Conservation (phyloP, 1,140 invertebrate species). For the Scaptomyza pallida region DNA sequence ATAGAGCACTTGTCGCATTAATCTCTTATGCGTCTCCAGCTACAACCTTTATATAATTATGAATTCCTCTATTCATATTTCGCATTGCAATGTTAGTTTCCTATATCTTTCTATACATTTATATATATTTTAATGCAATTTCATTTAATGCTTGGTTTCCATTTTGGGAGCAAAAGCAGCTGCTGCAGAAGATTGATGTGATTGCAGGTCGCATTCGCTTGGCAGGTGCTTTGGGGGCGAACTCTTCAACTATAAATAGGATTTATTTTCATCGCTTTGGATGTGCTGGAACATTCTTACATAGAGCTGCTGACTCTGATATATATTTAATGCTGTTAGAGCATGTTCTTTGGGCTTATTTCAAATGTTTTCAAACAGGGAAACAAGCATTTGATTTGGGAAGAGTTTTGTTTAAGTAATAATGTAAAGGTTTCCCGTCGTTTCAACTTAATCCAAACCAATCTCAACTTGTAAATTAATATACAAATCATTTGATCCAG, state of each 20-base stretch:
- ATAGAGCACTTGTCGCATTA: slow-evolving; percentile 35
- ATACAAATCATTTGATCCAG: too few relatives aligned
- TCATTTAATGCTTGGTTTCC: slow-evolving; percentile 38
- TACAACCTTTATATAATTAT: slow-evolving; percentile 30
- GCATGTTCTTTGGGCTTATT: background rate
- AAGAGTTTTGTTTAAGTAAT: too few relatives aligned
- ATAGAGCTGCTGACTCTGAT: background rate
- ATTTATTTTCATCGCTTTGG: slow-evolving; percentile 13
- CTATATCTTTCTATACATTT: slow-evolving; percentile 1
- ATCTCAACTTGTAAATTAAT: too few relatives aligned
- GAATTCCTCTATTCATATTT: slow-evolving; percentile 23
- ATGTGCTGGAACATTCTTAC: background rate
- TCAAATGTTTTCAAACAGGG: background rate
- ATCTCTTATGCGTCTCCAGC: slow-evolving; percentile 31
- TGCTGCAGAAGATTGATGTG: slow-evolving; percentile 29
- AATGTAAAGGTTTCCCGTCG: too few relatives aligned
- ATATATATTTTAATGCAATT: slow-evolving; percentile 40
- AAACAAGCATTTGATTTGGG: too few relatives aligned
- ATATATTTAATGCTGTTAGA: background rate
- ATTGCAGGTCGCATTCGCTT: slow-evolving; percentile 31
- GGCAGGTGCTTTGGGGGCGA: slow-evolving; percentile 9
- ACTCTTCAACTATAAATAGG: slow-evolving; percentile 22
- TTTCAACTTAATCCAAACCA: too few relatives aligned
- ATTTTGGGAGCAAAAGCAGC: slow-evolving; percentile 5
- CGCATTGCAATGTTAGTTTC: background rate